phyloP scores from a whole-genome alignment of 92 coral and sea anemone species.

The Galaxea fascicularis region DNA sequence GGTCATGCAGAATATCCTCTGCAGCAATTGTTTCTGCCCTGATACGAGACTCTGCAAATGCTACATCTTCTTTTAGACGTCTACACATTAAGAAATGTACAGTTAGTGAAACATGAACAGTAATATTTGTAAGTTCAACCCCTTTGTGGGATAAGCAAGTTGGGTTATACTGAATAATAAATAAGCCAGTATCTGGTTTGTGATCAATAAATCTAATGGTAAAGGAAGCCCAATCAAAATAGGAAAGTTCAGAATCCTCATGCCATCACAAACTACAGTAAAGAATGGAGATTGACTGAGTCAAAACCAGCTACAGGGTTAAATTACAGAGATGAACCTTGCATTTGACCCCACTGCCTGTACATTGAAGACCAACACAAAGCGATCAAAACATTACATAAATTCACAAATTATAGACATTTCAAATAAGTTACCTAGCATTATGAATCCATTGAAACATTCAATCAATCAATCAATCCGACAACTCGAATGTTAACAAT shows the following conservation, averaged over 20 bases:
- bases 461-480: not conserved
- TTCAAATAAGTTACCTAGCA: not conserved
- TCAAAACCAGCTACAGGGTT: no score
- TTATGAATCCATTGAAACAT: not conserved
- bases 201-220: no score
- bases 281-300: no score
- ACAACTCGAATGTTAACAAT: not conserved
- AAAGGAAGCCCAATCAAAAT: no score
- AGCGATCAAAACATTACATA: not conserved
- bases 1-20: constrained; percentile 77
- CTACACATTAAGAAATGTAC: constrained; percentile 17
- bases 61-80: constrained; percentile 76
- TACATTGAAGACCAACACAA: no score
- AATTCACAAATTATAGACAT: not conserved
- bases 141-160: no score
- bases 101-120: not conserved
- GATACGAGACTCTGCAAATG: constrained; percentile 81
- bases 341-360: no score
- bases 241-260: no score
- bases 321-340: no score
- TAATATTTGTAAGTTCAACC: not conserved
- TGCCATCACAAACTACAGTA: no score
- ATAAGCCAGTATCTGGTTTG: no score
- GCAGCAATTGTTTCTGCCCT: constrained; percentile 83
- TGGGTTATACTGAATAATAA: no score